Evolutionary conservation across 2,797 vertebrate genomes (phyloP).

Genomic region (Syndactyla subalaris): DNA sequence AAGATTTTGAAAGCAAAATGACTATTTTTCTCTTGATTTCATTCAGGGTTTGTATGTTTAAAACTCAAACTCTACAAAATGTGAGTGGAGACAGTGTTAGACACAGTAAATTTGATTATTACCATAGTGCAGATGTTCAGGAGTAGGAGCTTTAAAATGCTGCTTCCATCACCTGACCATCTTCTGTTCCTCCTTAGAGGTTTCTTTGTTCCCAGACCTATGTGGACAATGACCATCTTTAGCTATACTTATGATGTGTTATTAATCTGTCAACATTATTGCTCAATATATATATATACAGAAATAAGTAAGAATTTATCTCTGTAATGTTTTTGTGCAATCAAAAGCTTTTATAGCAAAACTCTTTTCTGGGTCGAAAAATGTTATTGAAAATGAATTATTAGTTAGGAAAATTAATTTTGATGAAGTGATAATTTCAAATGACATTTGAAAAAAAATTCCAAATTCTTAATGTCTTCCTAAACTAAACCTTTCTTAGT

Average conservation of each 20-base stretch:
- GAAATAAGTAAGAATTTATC: neutral
- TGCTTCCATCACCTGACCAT: neutral
- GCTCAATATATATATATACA: neutral
- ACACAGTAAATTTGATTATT: neutral
- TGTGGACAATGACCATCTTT: neutral
- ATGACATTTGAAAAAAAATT: neutral
- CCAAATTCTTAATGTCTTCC: neutral
- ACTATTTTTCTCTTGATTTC: neutral
- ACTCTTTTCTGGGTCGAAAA: neutral
- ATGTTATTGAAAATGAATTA: neutral
- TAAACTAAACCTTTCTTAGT: neutral
- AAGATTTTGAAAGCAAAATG: neutral
- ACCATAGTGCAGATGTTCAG: neutral
- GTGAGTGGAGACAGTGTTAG: rapidly evolving
- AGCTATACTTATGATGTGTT: neutral
- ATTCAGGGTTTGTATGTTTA: neutral
- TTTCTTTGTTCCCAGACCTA: neutral
- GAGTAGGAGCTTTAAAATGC: neutral
- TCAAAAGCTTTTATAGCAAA: neutral
- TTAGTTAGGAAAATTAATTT: neutral
- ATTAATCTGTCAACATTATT: neutral
- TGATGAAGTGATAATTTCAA: neutral
- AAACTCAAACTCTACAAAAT: neutral
- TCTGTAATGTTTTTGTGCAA: neutral
- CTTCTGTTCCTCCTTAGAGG: neutral